Evolutionary conservation across 2,797 vertebrate species (phyloP).

Genomic region (Lemur catta): DNA sequence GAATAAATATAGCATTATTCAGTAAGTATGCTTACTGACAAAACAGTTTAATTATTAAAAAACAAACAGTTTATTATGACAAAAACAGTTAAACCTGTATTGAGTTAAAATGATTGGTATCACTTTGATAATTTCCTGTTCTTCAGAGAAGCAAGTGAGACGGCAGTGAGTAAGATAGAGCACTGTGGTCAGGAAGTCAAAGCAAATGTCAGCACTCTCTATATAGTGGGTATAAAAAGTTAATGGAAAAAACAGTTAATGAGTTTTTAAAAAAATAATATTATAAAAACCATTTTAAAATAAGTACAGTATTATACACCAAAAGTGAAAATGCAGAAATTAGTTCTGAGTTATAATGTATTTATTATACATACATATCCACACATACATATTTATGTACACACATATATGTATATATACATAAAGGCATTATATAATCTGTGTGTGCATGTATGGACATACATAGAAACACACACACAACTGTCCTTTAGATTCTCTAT

Average conservation of each 20-base stretch:
- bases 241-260: not conserved
- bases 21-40: constrained; percentile 6
- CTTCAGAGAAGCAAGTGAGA: constrained; percentile 55
- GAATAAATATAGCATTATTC: constrained; percentile 21
- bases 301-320: not conserved
- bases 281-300: not conserved
- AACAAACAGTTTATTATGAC: no score
- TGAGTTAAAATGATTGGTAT: constrained; percentile 48
- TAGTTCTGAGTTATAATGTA: not conserved
- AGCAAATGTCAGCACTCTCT: constrained; percentile 36
- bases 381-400: not conserved
- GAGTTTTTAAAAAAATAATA: not conserved
- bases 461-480: not conserved
- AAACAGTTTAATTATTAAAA: no score
- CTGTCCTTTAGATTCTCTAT: not conserved
- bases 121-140: constrained; percentile 65
- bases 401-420: not conserved
- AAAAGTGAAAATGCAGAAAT: constrained; percentile 36
- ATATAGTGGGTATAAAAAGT: not conserved
- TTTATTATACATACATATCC: not conserved
- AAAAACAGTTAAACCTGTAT: not conserved
- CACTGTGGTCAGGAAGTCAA: constrained; percentile 55
- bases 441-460: not conserved
- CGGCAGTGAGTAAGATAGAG: not conserved
- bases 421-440: not conserved